A percentile compares a stretch with the other conserved stretches of the same genome.
Evolutionary conservation across 2,797 vertebrate genomes (phyloP).

Genomic region (Falco concolor): DNA sequence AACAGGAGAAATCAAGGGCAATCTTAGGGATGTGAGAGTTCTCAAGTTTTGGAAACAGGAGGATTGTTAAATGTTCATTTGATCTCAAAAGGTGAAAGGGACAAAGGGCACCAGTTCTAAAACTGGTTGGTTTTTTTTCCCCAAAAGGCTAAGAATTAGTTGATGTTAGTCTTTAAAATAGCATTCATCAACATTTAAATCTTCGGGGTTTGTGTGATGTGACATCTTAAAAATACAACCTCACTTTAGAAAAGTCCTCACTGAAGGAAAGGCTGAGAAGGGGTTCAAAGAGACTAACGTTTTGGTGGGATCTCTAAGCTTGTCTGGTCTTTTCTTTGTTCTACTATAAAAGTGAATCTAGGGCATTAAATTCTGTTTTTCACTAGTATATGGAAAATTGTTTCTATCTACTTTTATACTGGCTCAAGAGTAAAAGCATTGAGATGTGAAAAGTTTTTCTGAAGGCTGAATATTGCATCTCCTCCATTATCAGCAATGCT

Average conservation of each 20-base stretch:
- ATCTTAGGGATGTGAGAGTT: background rate
- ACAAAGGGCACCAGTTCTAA: background rate
- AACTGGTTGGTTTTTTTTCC: background rate
- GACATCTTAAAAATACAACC: background rate
- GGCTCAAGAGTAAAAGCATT: background rate
- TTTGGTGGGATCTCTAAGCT: background rate
- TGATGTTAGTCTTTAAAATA: background rate
- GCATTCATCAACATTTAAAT: background rate
- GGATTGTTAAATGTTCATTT: background rate
- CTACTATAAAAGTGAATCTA: background rate
- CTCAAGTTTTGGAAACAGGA: background rate
- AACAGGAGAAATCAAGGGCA: background rate
- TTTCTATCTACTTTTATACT: background rate
- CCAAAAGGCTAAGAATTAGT: background rate
- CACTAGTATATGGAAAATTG: background rate
- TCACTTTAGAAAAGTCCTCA: background rate
- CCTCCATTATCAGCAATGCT: background rate
- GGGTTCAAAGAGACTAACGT: background rate
- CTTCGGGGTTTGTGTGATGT: background rate
- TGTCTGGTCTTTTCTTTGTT: background rate
- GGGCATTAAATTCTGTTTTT: background rate
- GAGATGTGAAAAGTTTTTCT: background rate
- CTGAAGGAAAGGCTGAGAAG: background rate
- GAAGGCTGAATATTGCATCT: background rate
- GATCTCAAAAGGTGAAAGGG: background rate